Evolutionary conservation across 2,888 invertebrate species (phyloP), one percentile per base, ranked within the genome.

Genomic region (Antheraea yamamai): DNA sequence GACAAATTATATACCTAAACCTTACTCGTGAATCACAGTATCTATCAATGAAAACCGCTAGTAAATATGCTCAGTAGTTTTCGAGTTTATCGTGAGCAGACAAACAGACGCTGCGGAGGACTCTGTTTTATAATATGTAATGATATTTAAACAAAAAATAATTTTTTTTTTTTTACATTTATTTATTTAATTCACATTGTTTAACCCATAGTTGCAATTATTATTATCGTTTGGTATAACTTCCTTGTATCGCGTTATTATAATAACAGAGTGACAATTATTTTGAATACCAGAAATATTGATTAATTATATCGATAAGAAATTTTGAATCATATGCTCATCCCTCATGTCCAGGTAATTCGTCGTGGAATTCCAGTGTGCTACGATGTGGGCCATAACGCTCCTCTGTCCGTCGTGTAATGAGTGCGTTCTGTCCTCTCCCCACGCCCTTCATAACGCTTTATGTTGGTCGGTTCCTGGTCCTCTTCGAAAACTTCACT

Each of bases 291-390:
- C 4, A 61, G n/a, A 61, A n/a, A 61, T 39, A 39, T 39, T 39
- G 8, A 58, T 18, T 20, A 58, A 47, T 61, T 12, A 35, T 73
- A 64, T 77, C 75, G 73, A 76, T 73, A 75, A 47, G 20, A 70
- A 12, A 70, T 20, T 39, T n/a, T n/a, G n/a, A 39, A 39, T 4
- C 7, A 75, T 75, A 12, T n/a, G 71, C 78, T 77, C 85, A 80
- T 73, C 83, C 71, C 84, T 86, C 82, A 39, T 73, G 72, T 4
- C 71, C 79, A 82, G 81, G 84, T 85, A 85, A 86, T 86, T 86
- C 75, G 75, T 74, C 81, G 79, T 80, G 81, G 79, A 81, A 81
- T 81, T 77, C 79, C 78, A 77, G 73, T 73, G 74, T 73, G 75
- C 78, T 79, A 73, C 79, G 39, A 70, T 70, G 39, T 70, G 39